Conservation (phyloP, 1,140 invertebrate species). For the Wasmannia auropunctata region DNA sequence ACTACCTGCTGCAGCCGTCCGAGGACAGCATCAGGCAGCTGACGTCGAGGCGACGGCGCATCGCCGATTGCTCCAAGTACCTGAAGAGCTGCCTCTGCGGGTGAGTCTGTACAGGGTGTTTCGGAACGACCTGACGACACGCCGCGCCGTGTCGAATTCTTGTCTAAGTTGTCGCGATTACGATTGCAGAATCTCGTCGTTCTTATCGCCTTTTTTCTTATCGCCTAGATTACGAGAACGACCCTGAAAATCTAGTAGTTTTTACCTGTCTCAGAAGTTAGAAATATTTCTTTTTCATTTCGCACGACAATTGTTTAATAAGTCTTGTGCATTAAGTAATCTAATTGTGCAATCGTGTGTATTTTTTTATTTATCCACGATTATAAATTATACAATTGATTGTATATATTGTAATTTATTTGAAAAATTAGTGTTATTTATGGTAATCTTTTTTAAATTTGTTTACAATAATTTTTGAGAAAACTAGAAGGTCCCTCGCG, state of each 20-base stretch:
- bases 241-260: background rate
- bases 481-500: background rate
- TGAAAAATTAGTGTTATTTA: background rate
- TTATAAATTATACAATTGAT: background rate
- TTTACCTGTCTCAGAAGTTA: too few relatives aligned
- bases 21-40: conserved; percentile 80
- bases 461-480: background rate
- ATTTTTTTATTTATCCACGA: background rate
- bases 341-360: background rate
- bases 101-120: conserved; percentile 77
- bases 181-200: background rate
- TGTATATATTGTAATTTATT: background rate
- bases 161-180: background rate
- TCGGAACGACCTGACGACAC: background rate
- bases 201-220: background rate
- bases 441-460: background rate
- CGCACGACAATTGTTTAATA: background rate
- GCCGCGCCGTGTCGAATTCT: background rate
- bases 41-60: conserved; percentile 75
- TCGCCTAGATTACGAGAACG: background rate
- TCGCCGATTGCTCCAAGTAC: conserved; percentile 79
- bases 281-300: background rate
- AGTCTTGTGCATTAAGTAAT: background rate
- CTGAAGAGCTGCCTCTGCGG: conserved; percentile 84
- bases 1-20: conserved; percentile 87